phyloP scores from a whole-genome alignment of 2,797 vertebrate species.

The Chaetodon trifasciatus region DNA sequence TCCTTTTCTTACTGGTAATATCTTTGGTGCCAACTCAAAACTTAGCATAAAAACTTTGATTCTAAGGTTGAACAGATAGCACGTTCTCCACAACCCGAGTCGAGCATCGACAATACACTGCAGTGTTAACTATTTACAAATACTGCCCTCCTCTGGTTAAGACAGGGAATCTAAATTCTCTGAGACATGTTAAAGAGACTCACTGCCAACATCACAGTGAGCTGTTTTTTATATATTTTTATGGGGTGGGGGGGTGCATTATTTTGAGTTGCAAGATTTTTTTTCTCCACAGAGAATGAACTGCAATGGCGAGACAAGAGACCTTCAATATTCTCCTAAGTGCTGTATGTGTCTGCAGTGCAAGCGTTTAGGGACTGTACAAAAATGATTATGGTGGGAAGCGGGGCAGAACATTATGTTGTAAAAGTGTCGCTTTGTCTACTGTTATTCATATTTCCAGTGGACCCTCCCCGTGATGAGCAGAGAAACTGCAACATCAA shows the following conservation, averaged over 20 bases:
- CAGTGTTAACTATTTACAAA: conserved; percentile 76
- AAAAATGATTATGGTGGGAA: not conserved
- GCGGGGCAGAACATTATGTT: not conserved
- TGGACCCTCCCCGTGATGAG: not conserved
- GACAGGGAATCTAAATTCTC: conserved; percentile 38
- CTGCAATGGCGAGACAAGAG: conserved; percentile 28
- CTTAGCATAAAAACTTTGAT: conserved; percentile 53
- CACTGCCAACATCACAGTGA: conserved; percentile 66
- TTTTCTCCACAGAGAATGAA: conserved; percentile 29
- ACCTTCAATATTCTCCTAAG: conserved; percentile 29
- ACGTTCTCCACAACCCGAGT: conserved; percentile 47
- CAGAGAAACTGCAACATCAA: not conserved
- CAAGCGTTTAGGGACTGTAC: conserved; percentile 42
- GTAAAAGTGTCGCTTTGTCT: not conserved
- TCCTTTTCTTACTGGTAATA: conserved; percentile 29
- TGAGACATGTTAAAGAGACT: conserved; percentile 36
- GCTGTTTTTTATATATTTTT: conserved; percentile 16
- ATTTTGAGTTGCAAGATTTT: conserved; percentile 17
- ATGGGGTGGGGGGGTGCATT: not conserved
- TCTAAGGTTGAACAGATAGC: conserved; percentile 46
- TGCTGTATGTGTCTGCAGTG: conserved; percentile 49
- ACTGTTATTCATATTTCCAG: not conserved
- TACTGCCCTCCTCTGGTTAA: conserved; percentile 73
- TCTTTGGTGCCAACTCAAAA: conserved; percentile 73
- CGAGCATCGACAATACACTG: conserved; percentile 48